A percentile compares a stretch with the other conserved stretches of the same genome.
These are phyloP conservation scores for Spheniscus humboldti DNA, from an alignment of 2,797 vertebrate species.

Conservation along the genomic window DNA sequence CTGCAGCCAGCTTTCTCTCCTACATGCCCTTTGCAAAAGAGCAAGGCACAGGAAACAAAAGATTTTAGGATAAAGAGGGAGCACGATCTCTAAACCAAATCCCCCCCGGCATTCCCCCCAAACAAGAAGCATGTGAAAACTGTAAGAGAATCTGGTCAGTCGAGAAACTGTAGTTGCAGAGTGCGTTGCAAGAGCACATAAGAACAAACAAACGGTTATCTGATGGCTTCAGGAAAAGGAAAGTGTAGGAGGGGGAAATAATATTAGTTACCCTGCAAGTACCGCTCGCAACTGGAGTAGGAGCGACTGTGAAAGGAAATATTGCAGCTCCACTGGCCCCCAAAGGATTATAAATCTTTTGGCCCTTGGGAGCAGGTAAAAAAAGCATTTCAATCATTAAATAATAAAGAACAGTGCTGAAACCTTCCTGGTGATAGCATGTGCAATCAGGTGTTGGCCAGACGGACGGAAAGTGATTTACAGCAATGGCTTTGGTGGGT, in stretches of 20 bases:
- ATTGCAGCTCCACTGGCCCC: background rate
- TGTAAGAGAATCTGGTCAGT: background rate
- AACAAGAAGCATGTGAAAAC: background rate
- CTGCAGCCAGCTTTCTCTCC: background rate
- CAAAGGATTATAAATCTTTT: conserved; percentile 25
- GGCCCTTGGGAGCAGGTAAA: background rate
- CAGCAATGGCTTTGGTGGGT: background rate
- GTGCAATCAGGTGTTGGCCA: background rate
- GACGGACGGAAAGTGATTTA: background rate
- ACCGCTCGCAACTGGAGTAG: background rate
- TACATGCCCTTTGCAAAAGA: background rate
- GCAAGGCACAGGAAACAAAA: background rate
- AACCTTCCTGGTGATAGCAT: background rate
- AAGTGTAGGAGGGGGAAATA: conserved; percentile 47
- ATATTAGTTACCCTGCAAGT: background rate
- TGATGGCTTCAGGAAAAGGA: conserved; percentile 41
- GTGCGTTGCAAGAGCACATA: background rate
- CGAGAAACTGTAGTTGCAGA: background rate
- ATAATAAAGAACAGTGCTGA: conserved; percentile 37
- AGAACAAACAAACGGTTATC: conserved; percentile 32
- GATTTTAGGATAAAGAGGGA: conserved; percentile 21
- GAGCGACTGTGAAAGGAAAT: conserved; percentile 47
- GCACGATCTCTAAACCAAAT: background rate
- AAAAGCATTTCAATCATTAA: conserved; percentile 14
- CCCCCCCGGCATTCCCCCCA: background rate